A percentile compares a stretch with the other conserved stretches of the same genome.
Evolutionary conservation across 1,140 invertebrate species (phyloP).

Genomic region (Drosophila mayri): DNA sequence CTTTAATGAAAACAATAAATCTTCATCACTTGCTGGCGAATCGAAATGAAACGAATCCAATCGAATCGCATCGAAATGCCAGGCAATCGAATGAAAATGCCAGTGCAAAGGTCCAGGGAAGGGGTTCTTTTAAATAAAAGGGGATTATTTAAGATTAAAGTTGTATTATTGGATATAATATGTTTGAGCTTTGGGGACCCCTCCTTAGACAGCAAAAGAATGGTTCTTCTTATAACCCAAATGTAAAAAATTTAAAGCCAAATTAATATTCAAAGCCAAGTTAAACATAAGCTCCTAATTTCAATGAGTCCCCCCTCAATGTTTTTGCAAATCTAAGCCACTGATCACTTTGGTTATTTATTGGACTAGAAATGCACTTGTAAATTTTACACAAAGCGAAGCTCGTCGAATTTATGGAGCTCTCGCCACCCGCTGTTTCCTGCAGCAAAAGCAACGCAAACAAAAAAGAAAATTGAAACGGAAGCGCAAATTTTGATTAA

Average conservation of each 20-base stretch:
- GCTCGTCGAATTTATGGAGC: slow-evolving; percentile 58
- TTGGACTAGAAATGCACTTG: slow-evolving; percentile 58
- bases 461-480: slow-evolving; percentile 55
- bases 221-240: too few species aligned
- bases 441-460: background rate
- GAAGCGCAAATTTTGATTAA: slow-evolving; percentile 73
- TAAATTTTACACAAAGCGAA: slow-evolving; percentile 52
- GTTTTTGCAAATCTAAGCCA: background rate
- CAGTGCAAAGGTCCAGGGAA: slow-evolving; percentile 19
- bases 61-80: slow-evolving; percentile 48
- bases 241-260: too few species aligned
- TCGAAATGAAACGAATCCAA: slow-evolving; percentile 46
- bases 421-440: slow-evolving; percentile 14
- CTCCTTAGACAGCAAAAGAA: too few species aligned
- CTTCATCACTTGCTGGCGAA: slow-evolving; percentile 60
- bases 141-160: background rate
- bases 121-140: background rate
- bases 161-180: too few species aligned
- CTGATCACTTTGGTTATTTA: slow-evolving; percentile 59
- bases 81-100: slow-evolving; percentile 49
- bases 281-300: background rate
- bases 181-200: too few species aligned
- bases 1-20: slow-evolving; percentile 81
- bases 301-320: background rate
- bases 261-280: background rate